Evolutionary conservation across 2,888 invertebrate species (phyloP).

Genomic region (Amiota minor): DNA sequence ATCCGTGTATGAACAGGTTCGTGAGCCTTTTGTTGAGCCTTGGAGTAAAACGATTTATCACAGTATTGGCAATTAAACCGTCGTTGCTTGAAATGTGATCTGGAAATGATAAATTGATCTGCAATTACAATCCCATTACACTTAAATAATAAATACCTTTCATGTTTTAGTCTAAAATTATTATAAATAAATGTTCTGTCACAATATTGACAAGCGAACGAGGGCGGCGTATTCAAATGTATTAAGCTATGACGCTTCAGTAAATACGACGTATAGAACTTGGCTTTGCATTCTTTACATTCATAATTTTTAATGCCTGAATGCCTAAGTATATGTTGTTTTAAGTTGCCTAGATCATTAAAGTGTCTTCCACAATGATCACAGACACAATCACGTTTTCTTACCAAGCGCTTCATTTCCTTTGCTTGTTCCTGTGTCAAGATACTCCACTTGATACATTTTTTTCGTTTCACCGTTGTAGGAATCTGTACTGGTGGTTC

Average conservation of each 20-base stretch:
- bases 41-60: neutral
- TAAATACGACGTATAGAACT: constrained; percentile 55
- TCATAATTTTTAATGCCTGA: no score
- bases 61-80: neutral
- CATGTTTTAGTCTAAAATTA: neutral
- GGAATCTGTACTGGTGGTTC: neutral
- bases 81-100: neutral
- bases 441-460: constrained; percentile 48
- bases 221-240: constrained; percentile 44
- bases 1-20: neutral
- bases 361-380: constrained; percentile 56
- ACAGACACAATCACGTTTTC: constrained; percentile 55
- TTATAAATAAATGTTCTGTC: constrained; percentile 52
- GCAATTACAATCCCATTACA: no score
- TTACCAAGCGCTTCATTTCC: no score
- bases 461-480: neutral
- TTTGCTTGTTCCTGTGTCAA: no score
- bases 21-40: neutral
- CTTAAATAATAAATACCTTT: neutral
- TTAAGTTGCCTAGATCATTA: no score
- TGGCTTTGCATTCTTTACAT: constrained; percentile 56
- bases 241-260: constrained; percentile 49
- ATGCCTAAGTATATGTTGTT: no score
- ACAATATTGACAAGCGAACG: constrained; percentile 53
- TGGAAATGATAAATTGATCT: neutral